phyloP scores from a whole-genome alignment of 2,113 vertebrate species.

The Mirounga angustirostris region DNA sequence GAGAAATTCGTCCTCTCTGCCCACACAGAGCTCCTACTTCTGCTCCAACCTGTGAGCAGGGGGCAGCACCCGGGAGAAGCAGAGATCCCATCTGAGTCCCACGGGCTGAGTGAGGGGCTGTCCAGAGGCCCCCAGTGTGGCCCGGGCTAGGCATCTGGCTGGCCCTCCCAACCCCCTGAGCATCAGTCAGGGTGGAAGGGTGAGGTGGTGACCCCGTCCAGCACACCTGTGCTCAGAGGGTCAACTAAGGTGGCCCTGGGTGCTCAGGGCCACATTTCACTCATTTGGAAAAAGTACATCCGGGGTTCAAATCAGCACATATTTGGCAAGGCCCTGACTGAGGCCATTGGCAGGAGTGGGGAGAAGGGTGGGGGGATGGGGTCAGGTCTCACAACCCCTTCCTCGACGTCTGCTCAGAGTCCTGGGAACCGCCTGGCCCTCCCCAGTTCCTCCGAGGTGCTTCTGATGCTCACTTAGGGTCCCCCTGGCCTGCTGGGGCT shows the following conservation, averaged over 20 bases:
- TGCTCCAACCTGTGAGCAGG: neutral
- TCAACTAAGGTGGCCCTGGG: neutral
- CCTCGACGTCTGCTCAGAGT: neutral
- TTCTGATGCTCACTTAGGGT: neutral
- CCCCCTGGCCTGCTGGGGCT: neutral
- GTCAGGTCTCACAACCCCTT: neutral
- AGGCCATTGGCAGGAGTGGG: neutral
- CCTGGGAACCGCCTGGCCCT: neutral
- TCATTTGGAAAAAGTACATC: neutral
- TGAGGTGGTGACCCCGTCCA: neutral
- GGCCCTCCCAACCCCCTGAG: neutral
- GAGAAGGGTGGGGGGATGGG: neutral
- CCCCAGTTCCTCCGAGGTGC: neutral
- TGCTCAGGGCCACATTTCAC: too few relatives aligned
- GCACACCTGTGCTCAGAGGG: neutral
- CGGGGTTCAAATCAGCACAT: too few relatives aligned
- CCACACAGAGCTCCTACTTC: neutral
- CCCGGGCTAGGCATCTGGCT: neutral
- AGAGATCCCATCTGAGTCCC: neutral
- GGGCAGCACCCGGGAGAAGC: too few relatives aligned
- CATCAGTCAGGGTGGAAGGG: neutral
- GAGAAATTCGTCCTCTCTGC: rapidly evolving
- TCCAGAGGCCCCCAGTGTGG: neutral
- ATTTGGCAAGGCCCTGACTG: rapidly evolving
- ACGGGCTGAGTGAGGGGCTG: rapidly evolving